Percentiles rank a stretch among this genome's conserved stretches.
phyloP scores from a whole-genome alignment of 2,797 vertebrate genomes.

The Anas acuta region DNA sequence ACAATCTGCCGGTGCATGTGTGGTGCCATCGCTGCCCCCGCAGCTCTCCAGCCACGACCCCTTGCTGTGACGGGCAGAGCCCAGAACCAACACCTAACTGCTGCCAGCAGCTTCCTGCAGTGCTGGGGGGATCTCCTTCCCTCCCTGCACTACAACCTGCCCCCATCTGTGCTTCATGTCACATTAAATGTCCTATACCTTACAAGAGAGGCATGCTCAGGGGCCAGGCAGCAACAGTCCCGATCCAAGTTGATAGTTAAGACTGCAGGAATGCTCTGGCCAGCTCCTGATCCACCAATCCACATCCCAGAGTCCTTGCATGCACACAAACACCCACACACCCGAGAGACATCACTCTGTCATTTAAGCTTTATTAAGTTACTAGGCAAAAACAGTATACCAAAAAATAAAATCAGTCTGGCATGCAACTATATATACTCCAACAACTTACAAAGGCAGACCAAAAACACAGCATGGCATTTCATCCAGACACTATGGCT shows the following conservation, averaged over 20 bases:
- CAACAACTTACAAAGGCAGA: background rate
- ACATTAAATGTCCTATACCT: no score
- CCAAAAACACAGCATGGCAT: background rate
- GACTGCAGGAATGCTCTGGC: background rate
- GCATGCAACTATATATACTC: background rate
- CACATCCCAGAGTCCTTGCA: background rate
- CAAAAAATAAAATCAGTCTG: background rate
- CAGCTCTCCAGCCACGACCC: background rate
- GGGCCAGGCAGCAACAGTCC: background rate
- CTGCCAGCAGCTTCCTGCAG: no score
- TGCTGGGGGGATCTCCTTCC: background rate
- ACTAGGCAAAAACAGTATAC: background rate
- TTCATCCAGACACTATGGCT: accelerated
- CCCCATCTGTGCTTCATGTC: background rate
- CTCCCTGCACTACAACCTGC: no score
- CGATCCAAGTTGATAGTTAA: no score
- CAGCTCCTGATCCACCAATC: background rate
- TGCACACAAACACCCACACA: background rate
- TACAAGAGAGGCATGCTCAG: background rate
- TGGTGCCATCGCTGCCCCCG: background rate
- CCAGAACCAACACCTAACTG: background rate
- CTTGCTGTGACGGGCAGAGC: background rate
- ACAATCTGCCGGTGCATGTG: background rate
- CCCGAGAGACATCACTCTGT: background rate
- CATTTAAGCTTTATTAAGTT: background rate